Evolutionary conservation across 2,888 invertebrate genomes (phyloP), one percentile per base, ranked within the genome.

Genomic region (Cataglyphis rosenhaueri): DNA sequence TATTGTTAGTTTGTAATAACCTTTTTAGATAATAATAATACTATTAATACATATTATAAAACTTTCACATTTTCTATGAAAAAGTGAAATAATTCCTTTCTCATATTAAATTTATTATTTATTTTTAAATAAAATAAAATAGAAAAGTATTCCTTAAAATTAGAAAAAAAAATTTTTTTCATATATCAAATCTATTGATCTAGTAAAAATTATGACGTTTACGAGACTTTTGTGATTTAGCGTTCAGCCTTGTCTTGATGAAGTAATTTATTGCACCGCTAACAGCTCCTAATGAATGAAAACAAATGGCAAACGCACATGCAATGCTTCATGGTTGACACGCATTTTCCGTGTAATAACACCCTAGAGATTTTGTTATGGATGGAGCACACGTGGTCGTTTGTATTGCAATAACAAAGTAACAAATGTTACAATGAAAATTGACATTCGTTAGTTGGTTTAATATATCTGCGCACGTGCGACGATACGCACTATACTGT

Each of bases 231-330:
- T 35, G 9, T 59, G 59, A 78, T 78, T 71, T 78, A 66, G 9
- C 55, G 29, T 29, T 35, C 73, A 6, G 62, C 5, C 62, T 41
- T 55, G 76, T 62, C 75, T 71, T 78, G 73, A 71, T 71, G 25
- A 48, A 66, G 71, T 78, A 64, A 89, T 89, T 85, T 84, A 87
- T 85, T 64, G 74, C 61, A 57, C 41, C 18, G 83, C 79, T 84
- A 88, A 90, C 84, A 87, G 82, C 25, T 75, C 70, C 68, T 89
- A 90, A 89, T 89, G 90, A 90, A 89, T 90, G 88, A 90, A 85
- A 90, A 90, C 84, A 81, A 90, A 89, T 84, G 87, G 85, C 73
- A 68, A 73, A 81, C 79, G 75, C 66, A 75, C 68, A 64, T 29
- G 59, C 83, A 62, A 84, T 88, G 81, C 82, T 83, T 89, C 88